Evolutionary conservation across 2,888 invertebrate genomes (phyloP), one percentile per base, ranked within the genome.

Genomic region (Pterostichus madidus): DNA sequence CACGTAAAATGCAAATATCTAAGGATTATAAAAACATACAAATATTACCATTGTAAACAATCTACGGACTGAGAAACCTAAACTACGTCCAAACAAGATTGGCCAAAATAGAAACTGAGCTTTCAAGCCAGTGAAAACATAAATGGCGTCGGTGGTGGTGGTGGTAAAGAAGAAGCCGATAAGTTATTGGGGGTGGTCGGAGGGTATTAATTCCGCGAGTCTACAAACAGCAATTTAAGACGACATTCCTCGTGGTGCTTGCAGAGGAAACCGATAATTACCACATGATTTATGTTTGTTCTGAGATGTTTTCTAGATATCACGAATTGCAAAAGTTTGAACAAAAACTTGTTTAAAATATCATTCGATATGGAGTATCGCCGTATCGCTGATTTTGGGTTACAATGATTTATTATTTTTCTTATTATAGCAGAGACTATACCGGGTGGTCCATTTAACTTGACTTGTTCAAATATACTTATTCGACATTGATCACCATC

Each of bases 271-370:
- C 39, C 78, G 78, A 78, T 78, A 78, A 78, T 78, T 78, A 78
- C 59, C 15, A 59, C 59, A 78, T 78, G 78, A 78, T 78, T 78
- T 78, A 78, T 78, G 59, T 56, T 78, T 53, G 53, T 77, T 53
- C 56, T 32, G 44, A 31, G 46, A 78, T 78, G 46, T 39, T 59
- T 17, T 17, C 44, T 44, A 59, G 78, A 78, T 78, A 78, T 44
- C 61, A 78, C 24, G 78, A 59, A 75, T 78, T 78, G 59, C 78
- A 78, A 78, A 78, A 78, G 59, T 78, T 78, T 35, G 15, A 17
- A 52, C 24, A 5, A 17, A 75, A 75, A 7, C 24, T 71, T 71
- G 17, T 71, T 71, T 44, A 71, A 24, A 44, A 71, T 71, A 39
- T 8, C 15, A 17, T 17, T 71, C 44, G 39, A 44, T 71, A 46